Conservation (phyloP, 1,140 invertebrate species). For the Calliopsis andreniformis region DNA sequence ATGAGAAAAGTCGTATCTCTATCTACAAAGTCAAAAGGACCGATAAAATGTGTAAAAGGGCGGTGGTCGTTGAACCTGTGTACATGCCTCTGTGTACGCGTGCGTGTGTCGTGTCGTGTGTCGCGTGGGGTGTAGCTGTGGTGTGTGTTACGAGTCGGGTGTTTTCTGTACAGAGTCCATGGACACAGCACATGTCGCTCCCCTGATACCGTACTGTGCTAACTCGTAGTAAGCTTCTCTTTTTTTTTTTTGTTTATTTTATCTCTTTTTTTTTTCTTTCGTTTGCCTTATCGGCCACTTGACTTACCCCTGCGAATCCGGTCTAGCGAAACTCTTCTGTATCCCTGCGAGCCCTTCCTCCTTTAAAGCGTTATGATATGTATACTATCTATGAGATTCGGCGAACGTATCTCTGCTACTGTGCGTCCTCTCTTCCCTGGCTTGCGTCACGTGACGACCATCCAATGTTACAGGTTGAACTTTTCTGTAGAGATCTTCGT, state of each 20-base stretch:
- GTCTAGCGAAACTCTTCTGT: not conserved
- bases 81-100: slow-evolving; percentile 23
- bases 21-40: slow-evolving; percentile 70
- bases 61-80: slow-evolving; percentile 61
- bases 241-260: slow-evolving; percentile 53
- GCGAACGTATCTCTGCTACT: not conserved
- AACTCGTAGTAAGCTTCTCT: slow-evolving; percentile 22
- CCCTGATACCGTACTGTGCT: slow-evolving; percentile 52
- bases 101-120: slow-evolving; percentile 9
- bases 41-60: slow-evolving; percentile 68
- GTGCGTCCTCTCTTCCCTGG: not conserved
- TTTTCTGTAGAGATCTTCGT: not conserved
- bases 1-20: slow-evolving; percentile 67
- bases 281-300: not conserved
- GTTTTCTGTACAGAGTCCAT: slow-evolving; percentile 41
- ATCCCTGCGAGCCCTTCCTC: no score
- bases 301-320: slow-evolving; percentile 8
- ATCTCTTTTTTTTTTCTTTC: not conserved
- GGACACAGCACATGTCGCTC: slow-evolving; percentile 32
- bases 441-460: no score
- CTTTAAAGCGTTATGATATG: slow-evolving; percentile 37
- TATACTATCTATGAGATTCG: slow-evolving; percentile 22
- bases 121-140: slow-evolving; percentile 20
- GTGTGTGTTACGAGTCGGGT: slow-evolving; percentile 17
- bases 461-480: no score